Base-by-base conservation (phyloP, 2,797 vertebrate genomes). In the Nyctibius grandis region DNA sequence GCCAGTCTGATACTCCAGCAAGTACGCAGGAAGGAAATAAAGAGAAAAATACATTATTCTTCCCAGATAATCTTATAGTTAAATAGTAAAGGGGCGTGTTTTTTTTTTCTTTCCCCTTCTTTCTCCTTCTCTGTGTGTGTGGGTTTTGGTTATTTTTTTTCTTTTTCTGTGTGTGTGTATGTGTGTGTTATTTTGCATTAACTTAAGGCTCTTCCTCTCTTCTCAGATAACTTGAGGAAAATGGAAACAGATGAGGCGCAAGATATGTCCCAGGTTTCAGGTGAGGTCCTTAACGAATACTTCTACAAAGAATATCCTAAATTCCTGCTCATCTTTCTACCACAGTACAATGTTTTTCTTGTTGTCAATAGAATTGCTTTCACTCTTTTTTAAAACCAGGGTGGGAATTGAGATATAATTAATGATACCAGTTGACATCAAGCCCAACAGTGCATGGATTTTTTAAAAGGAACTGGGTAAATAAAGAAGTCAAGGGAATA, bases 221-320 rank as follows among this genome's bases (percentile, higher is more conserved):
- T 97, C 95, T 96, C 97, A 98, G 99, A 98, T 98, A 98, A 99
- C 98, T 97, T 98, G 97, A 99, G 99, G 98, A 99, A 99, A 98
- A 99, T 99, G 99, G 99, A 99, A 97, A 98, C 98, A 85, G 99
- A 99, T 97, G 99, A 99, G 98, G 98, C 98, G 97, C 99, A 99
- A 98, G 99, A 99, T 98, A 98, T 99, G 98, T 98, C 99, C 98
- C 99, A 99, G 96, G 98, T 99, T 98, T 98, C 99, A 99, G 99
- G 99, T 99, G 98, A 98, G 98, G 96, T 91, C 76, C 73, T 95
- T 85, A 85, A 70, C 60, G 28, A 93, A 81, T 51, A 86, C 25
- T 82, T 73, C 28, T 76, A 16, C 25, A 80, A 91, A 86, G 73
- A 77, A 97, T 87, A 91, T 73, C 85, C 60, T 92, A n/a, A 91